Evolutionary conservation across 2,113 vertebrate genomes (phyloP), one percentile per base, ranked within the genome.

Genomic region (Heliornis fulica): DNA sequence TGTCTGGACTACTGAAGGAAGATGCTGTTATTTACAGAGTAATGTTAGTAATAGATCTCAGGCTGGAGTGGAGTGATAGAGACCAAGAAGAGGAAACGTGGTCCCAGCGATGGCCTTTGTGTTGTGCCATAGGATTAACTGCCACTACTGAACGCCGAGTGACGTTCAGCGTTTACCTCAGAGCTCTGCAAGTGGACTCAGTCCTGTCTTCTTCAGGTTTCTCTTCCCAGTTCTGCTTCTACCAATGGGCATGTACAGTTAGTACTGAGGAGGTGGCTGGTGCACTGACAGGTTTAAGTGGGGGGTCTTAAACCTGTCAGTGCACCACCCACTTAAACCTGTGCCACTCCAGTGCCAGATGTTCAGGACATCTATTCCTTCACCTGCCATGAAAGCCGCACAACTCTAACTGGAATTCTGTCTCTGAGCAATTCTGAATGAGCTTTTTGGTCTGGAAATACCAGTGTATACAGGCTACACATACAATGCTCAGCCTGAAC

Each of bases 231-330:
- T 40, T 57, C 43, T 84, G 40, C n/a, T 90, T 59, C 22, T 41
- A 41, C 25, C 18, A 31, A 32, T 36, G 40, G 19, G 43, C n/a
- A 22, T 0, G 5, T 10, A 26, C 50, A 25, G 1, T 13, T 21
- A 5, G 45, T 2, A 23, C 41, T 15, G 19, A 41, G 64, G n/a
- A 51, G 40, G 69, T 3, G 11, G 59, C 28, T 21, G 8, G 10
- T 14, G 40, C n/a, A n/a, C n/a, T n/a, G n/a, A n/a, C n/a, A n/a
- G n/a, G n/a, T n/a, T n/a, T n/a, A n/a, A n/a, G n/a, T n/a, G n/a
- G n/a, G n/a, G n/a, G n/a, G n/a, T n/a, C n/a, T n/a, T n/a, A n/a
- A n/a, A n/a, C n/a, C n/a, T n/a, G n/a, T n/a, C 38, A 4, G 36
- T 56, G 72, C 29, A 60, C 29, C 1, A 1, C 43, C 46, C 17